Evolutionary conservation across 2,888 invertebrate species (phyloP), one percentile per base, ranked within the genome.

Genomic region (Campoletis raptor): DNA sequence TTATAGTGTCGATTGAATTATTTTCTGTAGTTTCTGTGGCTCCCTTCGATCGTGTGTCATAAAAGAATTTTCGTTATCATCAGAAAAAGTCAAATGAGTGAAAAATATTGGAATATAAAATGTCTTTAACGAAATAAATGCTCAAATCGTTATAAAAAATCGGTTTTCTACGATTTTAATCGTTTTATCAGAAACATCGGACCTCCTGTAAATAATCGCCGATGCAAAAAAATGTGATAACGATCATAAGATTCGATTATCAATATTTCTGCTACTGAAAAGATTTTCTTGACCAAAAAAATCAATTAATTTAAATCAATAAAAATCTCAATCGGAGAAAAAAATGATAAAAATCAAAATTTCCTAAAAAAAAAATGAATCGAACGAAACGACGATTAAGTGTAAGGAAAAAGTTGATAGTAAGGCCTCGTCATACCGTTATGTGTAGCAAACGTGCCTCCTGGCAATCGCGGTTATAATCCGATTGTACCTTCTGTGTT

Each of bases 381-480:
- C n/a, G n/a, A n/a, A n/a, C n/a, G 18, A 77, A 48, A 52, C 37
- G 81, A 67, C 73, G 61, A 30, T 30, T 45, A 52, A 67, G 15
- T 30, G 70, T 52, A 48, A 40, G 57, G 40, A 73, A 78, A 70
- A 74, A 77, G 24, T 79, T 87, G 86, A 85, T 87, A 78, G 74
- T 81, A 81, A 73, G 66, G 85, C 88, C 79, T 84, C 78, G 81
- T 83, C 88, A 87, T 92, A 92, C 93, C 93, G 93, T 93, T 93
- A 93, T 74, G 80, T 64, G 64, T 48, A 30, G 30, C 87, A 77
- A 84, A 88, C 85, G 87, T 91, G 90, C 91, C 93, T 89, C 89
- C 87, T 89, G 91, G 93, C 93, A 91, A 93, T 93, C 93, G 66
- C 52, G 91, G 90, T 92, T 93, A 93, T 92, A 91, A 92, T 92